phyloP scores from a whole-genome alignment of 1,140 invertebrate species.

The Leptopilina boulardi region DNA sequence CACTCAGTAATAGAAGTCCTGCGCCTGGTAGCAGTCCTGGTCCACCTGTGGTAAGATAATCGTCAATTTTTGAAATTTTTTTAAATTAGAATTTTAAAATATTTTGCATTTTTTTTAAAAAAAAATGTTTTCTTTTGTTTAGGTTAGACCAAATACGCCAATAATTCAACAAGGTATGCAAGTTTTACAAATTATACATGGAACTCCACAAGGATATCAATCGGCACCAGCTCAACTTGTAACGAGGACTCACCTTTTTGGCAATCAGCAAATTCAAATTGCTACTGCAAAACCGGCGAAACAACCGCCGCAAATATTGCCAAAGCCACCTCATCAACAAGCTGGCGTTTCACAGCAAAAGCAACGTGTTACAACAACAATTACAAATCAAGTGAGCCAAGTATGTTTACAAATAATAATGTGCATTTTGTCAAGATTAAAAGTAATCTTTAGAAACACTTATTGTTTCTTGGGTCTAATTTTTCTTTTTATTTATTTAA shows the following conservation, averaged over 20 bases:
- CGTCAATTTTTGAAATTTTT: too few species aligned
- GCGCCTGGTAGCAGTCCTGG: constrained; percentile 72
- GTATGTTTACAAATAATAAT: background rate
- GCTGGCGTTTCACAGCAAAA: constrained; percentile 67
- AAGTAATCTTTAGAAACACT: too few species aligned
- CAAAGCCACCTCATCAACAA: constrained; percentile 72
- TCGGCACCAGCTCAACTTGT: constrained; percentile 69
- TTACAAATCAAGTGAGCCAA: constrained; percentile 70
- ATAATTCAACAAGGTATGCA: constrained; percentile 75
- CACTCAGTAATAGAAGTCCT: constrained; percentile 71
- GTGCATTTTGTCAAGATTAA: constrained; percentile 18
- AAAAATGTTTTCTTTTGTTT: constrained; percentile 37
- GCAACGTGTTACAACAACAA: constrained; percentile 70
- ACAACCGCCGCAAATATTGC: constrained; percentile 73
- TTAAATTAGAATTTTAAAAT: too few species aligned
- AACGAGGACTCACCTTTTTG: constrained; percentile 70
- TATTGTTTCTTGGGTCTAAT: too few species aligned
- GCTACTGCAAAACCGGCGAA: constrained; percentile 70
- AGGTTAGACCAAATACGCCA: constrained; percentile 73
- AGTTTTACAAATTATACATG: constrained; percentile 74
- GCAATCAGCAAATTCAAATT: constrained; percentile 75
- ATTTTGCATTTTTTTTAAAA: constrained; percentile 34
- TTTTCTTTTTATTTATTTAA: constrained; percentile 33
- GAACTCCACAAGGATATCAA: constrained; percentile 71
- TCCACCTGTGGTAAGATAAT: constrained; percentile 69